A percentile compares a stretch with the other conserved stretches of the same genome.
Conservation (phyloP, 2,888 invertebrate genomes). For the Amblyteles armatorius region DNA sequence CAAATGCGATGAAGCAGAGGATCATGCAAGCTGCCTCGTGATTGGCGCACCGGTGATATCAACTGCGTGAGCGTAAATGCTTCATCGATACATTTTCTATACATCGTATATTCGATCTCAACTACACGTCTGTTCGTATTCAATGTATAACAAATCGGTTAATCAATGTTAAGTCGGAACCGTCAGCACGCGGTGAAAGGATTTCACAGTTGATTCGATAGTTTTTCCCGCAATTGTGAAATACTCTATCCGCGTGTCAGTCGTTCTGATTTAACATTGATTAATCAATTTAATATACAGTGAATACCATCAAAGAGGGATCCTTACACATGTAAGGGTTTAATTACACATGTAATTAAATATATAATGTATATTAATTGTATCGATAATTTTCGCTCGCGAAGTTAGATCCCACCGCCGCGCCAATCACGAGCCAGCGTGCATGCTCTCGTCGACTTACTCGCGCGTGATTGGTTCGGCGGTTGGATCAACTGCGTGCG, state of each 20-base stretch:
- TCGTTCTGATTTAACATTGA: neutral
- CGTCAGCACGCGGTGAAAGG: too few species aligned
- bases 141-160: neutral
- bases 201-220: too few species aligned
- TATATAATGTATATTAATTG: neutral
- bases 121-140: neutral
- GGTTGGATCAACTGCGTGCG: neutral
- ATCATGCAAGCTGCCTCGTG: neutral
- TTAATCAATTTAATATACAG: neutral
- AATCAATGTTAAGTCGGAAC: too few species aligned
- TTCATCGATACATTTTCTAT: neutral
- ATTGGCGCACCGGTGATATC: too few species aligned
- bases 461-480: neutral
- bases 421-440: neutral
- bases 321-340: too few species aligned
- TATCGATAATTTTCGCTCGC: neutral
- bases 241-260: too few species aligned
- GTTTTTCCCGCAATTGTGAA: too few species aligned
- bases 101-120: too few species aligned
- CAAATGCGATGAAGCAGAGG: neutral
- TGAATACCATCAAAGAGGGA: neutral
- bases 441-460: neutral
- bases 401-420: neutral
- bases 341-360: neutral
- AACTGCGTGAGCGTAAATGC: neutral